Conservation (phyloP, 2,888 invertebrate genomes). For the Hecatera dysodea region DNA sequence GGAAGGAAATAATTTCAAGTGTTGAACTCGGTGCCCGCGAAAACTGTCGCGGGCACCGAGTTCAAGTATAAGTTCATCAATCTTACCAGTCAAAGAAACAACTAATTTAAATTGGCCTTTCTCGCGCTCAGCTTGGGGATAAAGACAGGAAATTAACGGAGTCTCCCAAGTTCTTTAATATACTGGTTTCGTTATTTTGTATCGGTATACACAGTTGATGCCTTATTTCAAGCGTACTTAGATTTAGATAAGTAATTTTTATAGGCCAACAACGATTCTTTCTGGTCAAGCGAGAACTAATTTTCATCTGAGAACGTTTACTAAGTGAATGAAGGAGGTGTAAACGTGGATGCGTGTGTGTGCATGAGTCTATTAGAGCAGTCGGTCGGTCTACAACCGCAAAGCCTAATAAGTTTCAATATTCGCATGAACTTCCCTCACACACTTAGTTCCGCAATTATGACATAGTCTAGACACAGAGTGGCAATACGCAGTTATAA, state of each 20-base stretch:
- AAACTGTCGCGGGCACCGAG: too few relatives aligned
- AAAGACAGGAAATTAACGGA: conserved; percentile 71
- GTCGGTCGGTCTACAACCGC: background rate
- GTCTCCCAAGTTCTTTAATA: conserved; percentile 68
- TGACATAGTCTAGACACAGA: conserved; percentile 34
- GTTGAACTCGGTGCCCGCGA: conserved; percentile 68
- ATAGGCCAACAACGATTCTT: background rate
- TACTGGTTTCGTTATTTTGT: conserved; percentile 66
- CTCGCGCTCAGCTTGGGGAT: conserved; percentile 60
- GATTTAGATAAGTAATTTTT: background rate
- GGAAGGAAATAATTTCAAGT: conserved; percentile 60
- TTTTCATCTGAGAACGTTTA: background rate
- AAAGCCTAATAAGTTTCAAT: conserved; percentile 38
- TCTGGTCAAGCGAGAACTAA: background rate
- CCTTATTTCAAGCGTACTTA: conserved; percentile 13
- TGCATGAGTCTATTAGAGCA: conserved; percentile 12
- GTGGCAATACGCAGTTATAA: conserved; percentile 48
- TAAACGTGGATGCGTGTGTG: background rate
- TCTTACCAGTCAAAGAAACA: conserved; percentile 73
- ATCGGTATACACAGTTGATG: conserved; percentile 27
- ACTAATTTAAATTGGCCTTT: conserved; percentile 74
- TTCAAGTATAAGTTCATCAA: conserved; percentile 77
- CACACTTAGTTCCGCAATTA: conserved; percentile 38
- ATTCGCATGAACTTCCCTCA: conserved; percentile 25
- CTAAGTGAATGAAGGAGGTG: too few relatives aligned